These are phyloP conservation scores for Gallinago solitaria DNA, from an alignment of 2,797 vertebrate species.

Conservation along the genomic window DNA sequence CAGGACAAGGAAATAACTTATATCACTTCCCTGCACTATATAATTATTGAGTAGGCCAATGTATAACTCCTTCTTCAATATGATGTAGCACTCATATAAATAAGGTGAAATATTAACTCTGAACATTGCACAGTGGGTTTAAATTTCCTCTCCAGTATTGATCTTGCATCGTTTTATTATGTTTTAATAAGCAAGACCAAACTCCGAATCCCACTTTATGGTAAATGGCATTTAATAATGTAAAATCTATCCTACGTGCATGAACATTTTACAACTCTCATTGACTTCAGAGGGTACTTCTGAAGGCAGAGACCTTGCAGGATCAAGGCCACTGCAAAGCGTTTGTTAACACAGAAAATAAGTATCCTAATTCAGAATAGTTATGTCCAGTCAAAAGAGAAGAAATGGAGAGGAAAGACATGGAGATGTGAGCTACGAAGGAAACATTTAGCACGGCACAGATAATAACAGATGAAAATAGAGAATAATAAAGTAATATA, in stretches of 20 bases:
- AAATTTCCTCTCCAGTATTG: background rate
- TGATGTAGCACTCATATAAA: background rate
- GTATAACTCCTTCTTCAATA: background rate
- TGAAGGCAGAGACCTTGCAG: background rate
- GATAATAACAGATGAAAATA: background rate
- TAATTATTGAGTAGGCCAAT: background rate
- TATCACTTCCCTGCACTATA: background rate
- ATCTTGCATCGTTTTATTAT: background rate
- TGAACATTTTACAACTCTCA: background rate
- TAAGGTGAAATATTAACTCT: background rate
- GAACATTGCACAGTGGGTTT: background rate
- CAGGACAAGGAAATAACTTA: background rate
- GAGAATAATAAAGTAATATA: background rate
- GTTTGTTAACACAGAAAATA: background rate
- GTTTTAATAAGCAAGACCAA: background rate
- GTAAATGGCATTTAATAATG: background rate
- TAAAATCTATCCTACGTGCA: background rate
- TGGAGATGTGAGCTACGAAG: accelerated
- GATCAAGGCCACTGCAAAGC: background rate
- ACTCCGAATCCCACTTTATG: background rate
- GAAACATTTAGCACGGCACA: accelerated
- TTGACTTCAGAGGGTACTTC: background rate
- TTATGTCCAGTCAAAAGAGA: accelerated
- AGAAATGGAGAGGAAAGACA: background rate
- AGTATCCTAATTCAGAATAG: accelerated